A percentile compares a stretch with the other conserved stretches of the same genome.
These are phyloP conservation scores for Lycorma delicatula DNA, from an alignment of 1,140 invertebrate species.

Conservation along the genomic window DNA sequence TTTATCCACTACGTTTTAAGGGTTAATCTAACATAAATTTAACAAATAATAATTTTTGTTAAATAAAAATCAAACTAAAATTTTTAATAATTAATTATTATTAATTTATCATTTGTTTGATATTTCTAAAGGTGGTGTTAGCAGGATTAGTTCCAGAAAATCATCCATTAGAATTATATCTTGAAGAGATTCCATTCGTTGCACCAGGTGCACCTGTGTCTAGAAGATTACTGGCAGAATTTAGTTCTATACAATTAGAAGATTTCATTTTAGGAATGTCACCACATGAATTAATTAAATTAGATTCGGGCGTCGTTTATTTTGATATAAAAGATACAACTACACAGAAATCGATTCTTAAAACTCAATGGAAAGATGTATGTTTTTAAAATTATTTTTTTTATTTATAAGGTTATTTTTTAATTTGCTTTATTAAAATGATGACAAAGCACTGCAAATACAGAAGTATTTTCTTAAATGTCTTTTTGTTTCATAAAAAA, in stretches of 20 bases:
- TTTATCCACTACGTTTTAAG: too few species aligned
- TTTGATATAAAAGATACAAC: constrained; percentile 46
- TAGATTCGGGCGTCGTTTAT: constrained; percentile 50
- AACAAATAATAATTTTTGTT: too few species aligned
- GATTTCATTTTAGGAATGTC: constrained; percentile 50
- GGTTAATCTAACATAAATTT: too few species aligned
- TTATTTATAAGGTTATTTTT: neutral
- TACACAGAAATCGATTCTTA: constrained; percentile 39
- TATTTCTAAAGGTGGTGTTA: constrained; percentile 25
- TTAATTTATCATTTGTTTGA: neutral
- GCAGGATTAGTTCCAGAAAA: constrained; percentile 23
- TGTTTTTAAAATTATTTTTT: constrained; percentile 11
- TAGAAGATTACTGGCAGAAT: constrained; percentile 50
- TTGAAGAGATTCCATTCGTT: constrained; percentile 54
- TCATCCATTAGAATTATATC: constrained; percentile 37
- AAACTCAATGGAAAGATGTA: constrained; percentile 44
- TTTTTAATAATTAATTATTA: neutral
- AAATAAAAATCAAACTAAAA: too few species aligned
- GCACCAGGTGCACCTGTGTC: constrained; percentile 55
- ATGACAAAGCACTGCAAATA: too few species aligned
- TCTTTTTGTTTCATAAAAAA: too few species aligned
- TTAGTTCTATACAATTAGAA: constrained; percentile 47
- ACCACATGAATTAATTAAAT: constrained; percentile 46
- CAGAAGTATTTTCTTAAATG: too few species aligned
- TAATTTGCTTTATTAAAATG: constrained; percentile 5